A percentile compares a stretch with the other conserved stretches of the same genome.
phyloP scores from a whole-genome alignment of 2,888 invertebrate genomes.

The Stratiomys singularior region DNA sequence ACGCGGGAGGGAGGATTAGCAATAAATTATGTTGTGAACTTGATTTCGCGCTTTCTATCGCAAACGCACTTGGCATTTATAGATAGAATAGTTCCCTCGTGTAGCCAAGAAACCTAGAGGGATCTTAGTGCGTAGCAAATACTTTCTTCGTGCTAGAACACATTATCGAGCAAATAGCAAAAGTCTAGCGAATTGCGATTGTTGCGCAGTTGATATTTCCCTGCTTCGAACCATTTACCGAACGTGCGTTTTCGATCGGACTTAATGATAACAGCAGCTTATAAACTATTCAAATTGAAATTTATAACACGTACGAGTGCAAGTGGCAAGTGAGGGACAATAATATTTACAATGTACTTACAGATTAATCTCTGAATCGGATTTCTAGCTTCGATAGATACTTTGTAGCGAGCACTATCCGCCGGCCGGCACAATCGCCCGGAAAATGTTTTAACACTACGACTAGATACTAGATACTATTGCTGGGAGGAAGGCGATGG shows the following conservation, averaged over 20 bases:
- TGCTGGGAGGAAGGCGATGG: not conserved
- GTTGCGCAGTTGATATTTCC: constrained; percentile 38
- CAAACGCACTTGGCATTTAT: too few relatives aligned
- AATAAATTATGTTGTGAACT: too few relatives aligned
- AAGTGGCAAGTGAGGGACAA: constrained; percentile 1
- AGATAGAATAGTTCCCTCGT: too few relatives aligned
- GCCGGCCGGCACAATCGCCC: constrained; percentile 27
- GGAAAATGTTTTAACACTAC: not conserved
- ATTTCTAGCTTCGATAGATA: not conserved
- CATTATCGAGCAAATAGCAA: not conserved
- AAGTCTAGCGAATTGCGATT: constrained; percentile 3
- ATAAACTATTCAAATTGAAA: constrained; percentile 4
- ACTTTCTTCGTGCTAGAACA: not conserved
- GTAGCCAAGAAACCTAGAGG: not conserved
- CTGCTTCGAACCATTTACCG: not conserved
- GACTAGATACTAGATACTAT: not conserved
- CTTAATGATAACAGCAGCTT: constrained; percentile 18
- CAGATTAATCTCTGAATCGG: not conserved
- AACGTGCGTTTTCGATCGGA: constrained; percentile 8
- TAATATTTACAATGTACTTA: constrained; percentile 11
- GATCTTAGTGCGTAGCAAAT: constrained; percentile 37
- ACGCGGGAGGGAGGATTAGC: too few relatives aligned
- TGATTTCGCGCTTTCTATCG: too few relatives aligned
- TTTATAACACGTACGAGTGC: not conserved
- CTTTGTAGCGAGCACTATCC: not conserved